Percentiles rank a stretch among this genome's conserved stretches.
Evolutionary conservation across 2,113 vertebrate species (phyloP).

Genomic region (Rhagologus leucostigma): DNA sequence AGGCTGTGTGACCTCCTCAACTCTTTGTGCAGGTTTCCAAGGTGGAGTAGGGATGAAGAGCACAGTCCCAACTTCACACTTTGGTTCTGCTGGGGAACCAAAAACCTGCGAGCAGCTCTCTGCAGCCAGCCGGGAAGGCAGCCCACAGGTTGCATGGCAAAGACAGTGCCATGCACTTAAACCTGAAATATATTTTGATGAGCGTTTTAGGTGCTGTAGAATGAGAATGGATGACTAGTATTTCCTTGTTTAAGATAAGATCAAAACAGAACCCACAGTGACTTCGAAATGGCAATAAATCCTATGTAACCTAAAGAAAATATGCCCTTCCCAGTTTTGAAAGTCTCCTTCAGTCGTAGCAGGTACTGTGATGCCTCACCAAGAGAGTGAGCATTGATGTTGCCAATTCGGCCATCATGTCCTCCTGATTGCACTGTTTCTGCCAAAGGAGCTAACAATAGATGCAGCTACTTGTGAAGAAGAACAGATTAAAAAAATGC

Average conservation of each 20-base stretch:
- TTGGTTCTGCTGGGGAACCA: neutral
- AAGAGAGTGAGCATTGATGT: neutral
- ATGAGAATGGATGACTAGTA: neutral
- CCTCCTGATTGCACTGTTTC: neutral
- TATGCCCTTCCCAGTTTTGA: neutral
- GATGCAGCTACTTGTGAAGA: neutral
- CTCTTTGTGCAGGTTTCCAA: neutral
- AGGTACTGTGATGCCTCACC: neutral
- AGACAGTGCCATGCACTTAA: neutral
- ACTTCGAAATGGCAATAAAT: neutral
- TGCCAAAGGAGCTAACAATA: neutral
- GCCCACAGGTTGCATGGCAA: neutral
- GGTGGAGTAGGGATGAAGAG: neutral
- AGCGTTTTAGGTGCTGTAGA: neutral
- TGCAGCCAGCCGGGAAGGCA: neutral
- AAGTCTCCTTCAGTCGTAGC: neutral
- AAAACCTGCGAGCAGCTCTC: rapidly evolving
- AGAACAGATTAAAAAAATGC: neutral
- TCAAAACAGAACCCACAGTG: neutral
- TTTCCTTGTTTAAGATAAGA: neutral
- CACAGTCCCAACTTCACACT: rapidly evolving
- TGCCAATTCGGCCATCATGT: neutral
- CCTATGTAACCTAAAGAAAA: neutral
- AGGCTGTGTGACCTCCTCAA: neutral
- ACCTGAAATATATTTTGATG: neutral